Percentiles rank a stretch among this genome's conserved stretches.
Evolutionary conservation across 2,888 invertebrate species (phyloP).

Genomic region (Toxonevra muliebris): DNA sequence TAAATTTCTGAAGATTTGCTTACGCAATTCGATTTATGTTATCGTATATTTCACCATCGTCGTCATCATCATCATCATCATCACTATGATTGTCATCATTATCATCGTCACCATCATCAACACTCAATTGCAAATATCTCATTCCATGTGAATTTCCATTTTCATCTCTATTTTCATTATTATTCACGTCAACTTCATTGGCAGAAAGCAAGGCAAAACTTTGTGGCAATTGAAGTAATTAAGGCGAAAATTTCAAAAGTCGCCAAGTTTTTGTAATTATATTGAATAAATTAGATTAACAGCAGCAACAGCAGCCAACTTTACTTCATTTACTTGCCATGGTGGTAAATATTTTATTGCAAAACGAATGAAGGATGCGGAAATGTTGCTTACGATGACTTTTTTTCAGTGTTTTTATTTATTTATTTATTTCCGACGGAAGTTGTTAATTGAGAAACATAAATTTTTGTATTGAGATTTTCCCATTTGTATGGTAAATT

Average conservation of each 20-base stretch:
- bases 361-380: not conserved
- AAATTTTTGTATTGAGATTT: too few relatives aligned
- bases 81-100: too few relatives aligned
- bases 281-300: conserved; percentile 31
- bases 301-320: conserved; percentile 10
- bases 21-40: conserved; percentile 38
- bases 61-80: too few relatives aligned
- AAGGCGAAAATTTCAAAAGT: conserved; percentile 27
- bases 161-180: not conserved
- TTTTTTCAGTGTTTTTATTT: too few relatives aligned
- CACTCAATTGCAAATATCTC: too few relatives aligned
- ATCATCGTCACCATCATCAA: too few relatives aligned
- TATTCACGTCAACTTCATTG: conserved; percentile 10
- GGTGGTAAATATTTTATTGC: not conserved
- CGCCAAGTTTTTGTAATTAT: conserved; percentile 29
- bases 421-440: too few relatives aligned
- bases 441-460: too few relatives aligned
- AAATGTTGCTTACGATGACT: too few relatives aligned
- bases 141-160: not conserved
- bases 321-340: not conserved
- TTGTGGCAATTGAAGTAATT: conserved; percentile 28
- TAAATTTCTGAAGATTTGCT: conserved; percentile 33
- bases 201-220: conserved; percentile 12
- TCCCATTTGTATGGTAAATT: too few relatives aligned
- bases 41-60: conserved; percentile 3